Conservation (phyloP, 2,888 invertebrate species). For the Imbricaverruca yamaguchii region DNA sequence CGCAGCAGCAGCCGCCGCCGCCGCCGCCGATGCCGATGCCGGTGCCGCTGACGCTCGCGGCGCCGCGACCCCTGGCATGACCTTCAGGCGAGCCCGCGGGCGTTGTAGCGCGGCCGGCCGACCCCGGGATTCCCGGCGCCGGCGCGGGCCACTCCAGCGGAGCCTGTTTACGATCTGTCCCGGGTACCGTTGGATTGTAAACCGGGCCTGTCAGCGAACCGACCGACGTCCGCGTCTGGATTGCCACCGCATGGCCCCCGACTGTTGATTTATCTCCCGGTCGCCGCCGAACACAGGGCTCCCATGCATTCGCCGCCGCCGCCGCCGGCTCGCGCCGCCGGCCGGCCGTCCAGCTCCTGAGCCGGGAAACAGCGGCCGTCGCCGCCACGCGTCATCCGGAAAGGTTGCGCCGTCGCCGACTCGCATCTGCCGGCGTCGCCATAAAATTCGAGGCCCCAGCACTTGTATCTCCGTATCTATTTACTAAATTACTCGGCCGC, state of each 20-base stretch:
- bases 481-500: slow-evolving; percentile 15
- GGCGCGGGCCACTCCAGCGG: too few relatives aligned
- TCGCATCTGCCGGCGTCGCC: too few relatives aligned
- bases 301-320: too few relatives aligned
- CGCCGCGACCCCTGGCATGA: not conserved
- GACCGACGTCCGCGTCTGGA: not conserved
- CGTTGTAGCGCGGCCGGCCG: not conserved
- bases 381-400: too few relatives aligned
- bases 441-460: not conserved
- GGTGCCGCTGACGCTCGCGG: too few relatives aligned
- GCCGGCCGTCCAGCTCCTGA: too few relatives aligned
- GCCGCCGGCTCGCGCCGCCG: too few relatives aligned
- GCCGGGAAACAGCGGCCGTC: too few relatives aligned
- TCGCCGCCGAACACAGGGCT: not conserved
- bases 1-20: too few relatives aligned
- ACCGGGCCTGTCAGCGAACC: not conserved
- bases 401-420: too few relatives aligned
- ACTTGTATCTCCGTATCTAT: slow-evolving; percentile 5
- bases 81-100: not conserved
- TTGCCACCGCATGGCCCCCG: not conserved
- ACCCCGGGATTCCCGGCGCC: too few relatives aligned
- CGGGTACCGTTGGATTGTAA: not conserved
- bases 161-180: not conserved
- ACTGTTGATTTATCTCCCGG: not conserved
- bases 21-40: too few relatives aligned